Conservation (phyloP, 1,140 invertebrate species). For the Rhizoglyphus robini region DNA sequence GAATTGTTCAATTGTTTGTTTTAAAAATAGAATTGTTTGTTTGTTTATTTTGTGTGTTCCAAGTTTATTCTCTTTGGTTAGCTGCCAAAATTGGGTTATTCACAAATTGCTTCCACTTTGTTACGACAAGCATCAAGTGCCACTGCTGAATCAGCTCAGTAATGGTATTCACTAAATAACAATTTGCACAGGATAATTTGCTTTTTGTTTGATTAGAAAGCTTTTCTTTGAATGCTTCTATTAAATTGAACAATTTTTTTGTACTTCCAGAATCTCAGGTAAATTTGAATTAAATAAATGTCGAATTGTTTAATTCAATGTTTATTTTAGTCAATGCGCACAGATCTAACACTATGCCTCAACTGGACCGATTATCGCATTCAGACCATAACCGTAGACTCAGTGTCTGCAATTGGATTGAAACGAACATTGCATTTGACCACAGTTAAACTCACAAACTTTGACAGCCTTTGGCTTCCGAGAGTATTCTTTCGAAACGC, state of each 20-base stretch:
- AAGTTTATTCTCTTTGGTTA: no score
- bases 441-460: not conserved
- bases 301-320: no score
- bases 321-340: not conserved
- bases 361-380: constrained; percentile 11
- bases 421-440: not conserved
- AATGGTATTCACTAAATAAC: not conserved
- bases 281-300: no score
- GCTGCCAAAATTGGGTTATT: not conserved
- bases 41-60: no score
- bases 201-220: not conserved
- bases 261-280: not conserved
- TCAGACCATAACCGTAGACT: not conserved
- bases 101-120: not conserved
- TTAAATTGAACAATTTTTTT: not conserved
- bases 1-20: no score
- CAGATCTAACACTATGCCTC: not conserved
- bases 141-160: not conserved
- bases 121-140: not conserved
- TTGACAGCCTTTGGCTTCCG: constrained; percentile 3
- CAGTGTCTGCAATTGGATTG: not conserved
- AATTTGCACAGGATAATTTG: not conserved
- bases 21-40: no score
- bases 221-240: not conserved
- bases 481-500: constrained; percentile 15